Evolutionary conservation across 2,113 vertebrate genomes (phyloP), one percentile per base, ranked within the genome.

Genomic region (Chloropsis hardwickii): DNA sequence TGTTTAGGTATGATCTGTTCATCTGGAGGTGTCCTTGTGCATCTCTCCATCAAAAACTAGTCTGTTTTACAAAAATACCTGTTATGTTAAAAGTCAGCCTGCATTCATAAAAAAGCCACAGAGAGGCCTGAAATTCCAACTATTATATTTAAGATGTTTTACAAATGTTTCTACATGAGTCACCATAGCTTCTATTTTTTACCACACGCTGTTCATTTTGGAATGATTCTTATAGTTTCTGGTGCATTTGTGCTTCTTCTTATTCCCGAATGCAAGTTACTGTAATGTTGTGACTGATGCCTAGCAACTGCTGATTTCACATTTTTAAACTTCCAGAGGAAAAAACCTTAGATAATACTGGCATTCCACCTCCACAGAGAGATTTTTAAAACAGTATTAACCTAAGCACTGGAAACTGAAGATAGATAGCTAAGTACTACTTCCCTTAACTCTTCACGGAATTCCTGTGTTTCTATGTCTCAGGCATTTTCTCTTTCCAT

Each of bases 201-300:
- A 92, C 81, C 84, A 31, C 39, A 65, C 23, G 73, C 73, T 42
- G 31, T 73, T 96, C 50, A 66, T 92, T 83, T 82, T 89, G 37
- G 45, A 86, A 50, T 56, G 54, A 80, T 45, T 80, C 35, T 73
- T 81, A 31, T 0, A 67, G 48, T 80, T 92, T 81, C 45, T 77
- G 31, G 39, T 82, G 85, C 5, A 0, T 57, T 95, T 86, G 66
- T 97, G 45, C 74, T 88, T 89, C 40, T 58, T 72, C 54, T 71
- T 87, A 20, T 72, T 78, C 40, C 69, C 50, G 85, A 81, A 60
- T 87, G 87, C 60, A 67, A 61, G 81, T 74, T 92, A 86, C 51
- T 89, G 67, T 86, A 82, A 62, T 93, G 23, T 72, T 94, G 80
- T 94, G 83, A 79, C 53, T 89, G 83, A 82, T 83, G 80, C 92